A percentile compares a stretch with the other conserved stretches of the same genome.
phyloP scores from a whole-genome alignment of 1,140 invertebrate genomes.

The Halesus radiatus region DNA sequence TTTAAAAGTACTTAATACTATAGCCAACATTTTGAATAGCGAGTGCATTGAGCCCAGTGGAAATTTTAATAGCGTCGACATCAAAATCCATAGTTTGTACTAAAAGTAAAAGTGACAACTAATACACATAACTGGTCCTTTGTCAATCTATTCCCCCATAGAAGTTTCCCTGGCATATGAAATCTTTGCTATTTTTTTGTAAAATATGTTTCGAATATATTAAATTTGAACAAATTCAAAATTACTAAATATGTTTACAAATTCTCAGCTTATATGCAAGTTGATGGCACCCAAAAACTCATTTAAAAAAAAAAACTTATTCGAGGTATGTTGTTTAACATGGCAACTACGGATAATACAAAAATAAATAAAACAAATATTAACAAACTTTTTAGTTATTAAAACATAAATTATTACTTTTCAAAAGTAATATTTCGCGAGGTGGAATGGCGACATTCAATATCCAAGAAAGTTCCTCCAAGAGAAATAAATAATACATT shows the following conservation, averaged over 20 bases:
- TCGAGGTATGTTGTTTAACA: conserved; percentile 40
- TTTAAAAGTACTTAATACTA: conserved; percentile 17
- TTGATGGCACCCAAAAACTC: conserved; percentile 20
- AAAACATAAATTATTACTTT: conserved; percentile 28
- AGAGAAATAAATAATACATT: too few species aligned
- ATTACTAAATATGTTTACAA: too few species aligned
- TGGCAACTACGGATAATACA: conserved; percentile 37
- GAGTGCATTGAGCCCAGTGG: conserved; percentile 1
- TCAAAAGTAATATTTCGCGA: not conserved
- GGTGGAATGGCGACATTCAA: not conserved
- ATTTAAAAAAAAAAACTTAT: conserved; percentile 13
- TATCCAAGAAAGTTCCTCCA: not conserved
- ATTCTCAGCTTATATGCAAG: too few species aligned
- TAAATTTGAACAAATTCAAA: too few species aligned
- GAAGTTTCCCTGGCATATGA: too few species aligned
- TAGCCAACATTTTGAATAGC: conserved; percentile 5
- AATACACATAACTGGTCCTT: too few species aligned
- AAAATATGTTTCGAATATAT: too few species aligned
- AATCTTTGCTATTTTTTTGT: too few species aligned
- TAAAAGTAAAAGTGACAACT: too few species aligned
- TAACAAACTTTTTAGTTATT: conserved; percentile 27
- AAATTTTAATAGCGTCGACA: not conserved
- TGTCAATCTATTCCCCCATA: too few species aligned
- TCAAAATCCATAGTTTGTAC: too few species aligned
- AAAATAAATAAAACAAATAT: conserved; percentile 42